phyloP scores from a whole-genome alignment of 2,797 vertebrate species.

The Falco biarmicus region DNA sequence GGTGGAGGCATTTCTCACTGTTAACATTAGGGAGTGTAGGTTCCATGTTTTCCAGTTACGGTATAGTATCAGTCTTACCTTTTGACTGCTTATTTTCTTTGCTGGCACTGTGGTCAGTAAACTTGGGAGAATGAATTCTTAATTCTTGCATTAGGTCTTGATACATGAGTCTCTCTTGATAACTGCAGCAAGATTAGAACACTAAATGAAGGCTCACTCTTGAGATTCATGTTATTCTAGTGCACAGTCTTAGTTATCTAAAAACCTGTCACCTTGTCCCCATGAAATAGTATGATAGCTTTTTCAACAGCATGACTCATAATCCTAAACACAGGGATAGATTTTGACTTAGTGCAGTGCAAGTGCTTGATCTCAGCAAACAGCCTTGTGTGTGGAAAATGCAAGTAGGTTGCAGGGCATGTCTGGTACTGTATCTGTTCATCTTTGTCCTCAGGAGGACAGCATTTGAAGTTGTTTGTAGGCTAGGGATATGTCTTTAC shows the following conservation, averaged over 20 bases:
- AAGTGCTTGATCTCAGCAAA: slow-evolving; percentile 42
- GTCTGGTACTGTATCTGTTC: neutral
- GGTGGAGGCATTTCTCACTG: neutral
- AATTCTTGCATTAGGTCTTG: neutral
- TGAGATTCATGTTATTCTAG: neutral
- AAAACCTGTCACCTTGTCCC: neutral
- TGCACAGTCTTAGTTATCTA: neutral
- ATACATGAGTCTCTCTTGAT: neutral
- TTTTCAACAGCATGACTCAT: slow-evolving; percentile 44
- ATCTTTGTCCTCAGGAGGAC: neutral
- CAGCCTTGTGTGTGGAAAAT: neutral
- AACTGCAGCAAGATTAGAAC: neutral
- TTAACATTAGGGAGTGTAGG: neutral
- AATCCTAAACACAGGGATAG: slow-evolving; percentile 30
- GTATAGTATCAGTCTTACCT: neutral
- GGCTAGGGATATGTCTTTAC: neutral
- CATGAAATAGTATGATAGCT: neutral
- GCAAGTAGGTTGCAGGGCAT: neutral
- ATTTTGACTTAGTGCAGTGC: slow-evolving; percentile 22
- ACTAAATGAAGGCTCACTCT: neutral
- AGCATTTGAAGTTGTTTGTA: neutral
- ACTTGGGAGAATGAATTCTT: neutral
- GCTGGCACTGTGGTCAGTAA: neutral
- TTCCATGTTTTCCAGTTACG: neutral
- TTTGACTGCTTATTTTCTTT: neutral